These are phyloP conservation scores for Lacanobia oleracea DNA, from an alignment of 2,888 invertebrate genomes.

Conservation along the genomic window DNA sequence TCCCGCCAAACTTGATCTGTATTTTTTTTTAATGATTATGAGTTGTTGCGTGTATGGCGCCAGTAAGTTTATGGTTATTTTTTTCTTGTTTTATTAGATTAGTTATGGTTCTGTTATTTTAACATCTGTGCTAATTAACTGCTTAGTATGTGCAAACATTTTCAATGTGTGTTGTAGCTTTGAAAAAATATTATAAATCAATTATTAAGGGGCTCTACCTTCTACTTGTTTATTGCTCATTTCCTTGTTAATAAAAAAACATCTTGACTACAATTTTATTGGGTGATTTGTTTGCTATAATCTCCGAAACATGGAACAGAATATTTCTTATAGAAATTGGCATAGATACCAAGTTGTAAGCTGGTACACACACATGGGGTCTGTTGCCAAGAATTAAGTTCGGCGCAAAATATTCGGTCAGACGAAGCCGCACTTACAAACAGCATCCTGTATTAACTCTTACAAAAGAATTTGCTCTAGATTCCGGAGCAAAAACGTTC, in stretches of 20 bases:
- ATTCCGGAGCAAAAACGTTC: neutral
- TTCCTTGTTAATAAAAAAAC: constrained; percentile 18
- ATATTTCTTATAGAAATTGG: constrained; percentile 25
- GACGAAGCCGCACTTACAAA: neutral
- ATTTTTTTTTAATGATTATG: neutral
- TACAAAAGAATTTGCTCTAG: neutral
- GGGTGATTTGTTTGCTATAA: neutral
- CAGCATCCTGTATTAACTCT: neutral
- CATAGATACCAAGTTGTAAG: constrained; percentile 6
- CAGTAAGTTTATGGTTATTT: neutral
- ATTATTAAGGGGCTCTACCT: constrained; percentile 18
- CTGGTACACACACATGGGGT: constrained; percentile 12
- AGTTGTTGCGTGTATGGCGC: neutral
- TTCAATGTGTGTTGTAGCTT: neutral
- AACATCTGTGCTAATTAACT: neutral
- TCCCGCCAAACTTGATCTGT: constrained; percentile 1
- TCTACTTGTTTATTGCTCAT: neutral
- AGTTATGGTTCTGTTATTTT: neutral
- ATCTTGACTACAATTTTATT: neutral
- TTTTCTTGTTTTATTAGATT: neutral
- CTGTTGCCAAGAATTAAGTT: constrained; percentile 32
- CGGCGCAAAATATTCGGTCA: constrained; percentile 14
- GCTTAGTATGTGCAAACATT: neutral
- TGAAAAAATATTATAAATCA: constrained; percentile 10
- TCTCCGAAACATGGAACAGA: constrained; percentile 6